Base-by-base conservation (phyloP, 1,140 invertebrate species). In the Drosophila albomicans region DNA sequence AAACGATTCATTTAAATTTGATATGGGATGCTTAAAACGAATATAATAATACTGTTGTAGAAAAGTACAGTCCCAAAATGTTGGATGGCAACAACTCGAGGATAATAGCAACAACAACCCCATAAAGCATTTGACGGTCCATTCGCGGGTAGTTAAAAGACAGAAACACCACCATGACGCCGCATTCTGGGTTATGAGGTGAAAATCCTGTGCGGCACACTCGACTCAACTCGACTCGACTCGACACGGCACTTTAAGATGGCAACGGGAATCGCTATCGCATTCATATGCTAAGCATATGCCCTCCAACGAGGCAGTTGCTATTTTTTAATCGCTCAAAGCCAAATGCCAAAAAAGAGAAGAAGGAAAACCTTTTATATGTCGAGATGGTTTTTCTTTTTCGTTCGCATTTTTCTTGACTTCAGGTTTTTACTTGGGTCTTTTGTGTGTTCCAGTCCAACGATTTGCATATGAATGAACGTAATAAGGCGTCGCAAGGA, bases 401-500 rank as follows among this genome's bases (percentile, higher is more conserved):
- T 77, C 63, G 48, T 46, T 46, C 61, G 20, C 59, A 48, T 54
- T 68, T 70, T 59, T 45, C 64, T 69, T 71, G 32, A 5, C 61
- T 68, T 70, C 54, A 45, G 35, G 10, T 45, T 5, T 15, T 70
- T 6, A 7, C 62, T 59, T 15, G 51, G 63, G 59, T 3, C 48
- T 56, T 59, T 85, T 52, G 51, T 76, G 81, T 85, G 81, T 89
- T 79, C 75, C 81, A 85, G 81, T 79, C 85, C 75, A 90, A 52
- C 68, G 85, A 89, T 89, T 89, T 89, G 85, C 85, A 89, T 89
- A 89, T 89, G 86, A 89, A 89, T 89, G 85, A 79, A 63, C 75
- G 78, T 85, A 89, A 89, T 90, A 89, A 90, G 85, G 81, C 81
- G 77, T 74, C 63, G 73, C 64, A 75, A 68, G 71, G 71, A 89